Conservation (phyloP, 2,888 invertebrate species). For the Hermodice carunculata region DNA sequence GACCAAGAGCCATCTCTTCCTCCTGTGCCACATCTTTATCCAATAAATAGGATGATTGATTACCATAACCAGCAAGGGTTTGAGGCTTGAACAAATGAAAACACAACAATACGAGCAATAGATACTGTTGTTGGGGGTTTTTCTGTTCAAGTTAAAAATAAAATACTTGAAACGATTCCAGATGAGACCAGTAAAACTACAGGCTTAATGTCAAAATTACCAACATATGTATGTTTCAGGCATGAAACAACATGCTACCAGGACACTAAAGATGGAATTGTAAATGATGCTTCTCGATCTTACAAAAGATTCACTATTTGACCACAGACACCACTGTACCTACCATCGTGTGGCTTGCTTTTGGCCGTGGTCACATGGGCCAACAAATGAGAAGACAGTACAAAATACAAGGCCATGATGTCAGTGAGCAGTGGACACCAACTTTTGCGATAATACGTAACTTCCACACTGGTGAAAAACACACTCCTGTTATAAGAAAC, state of each 20-base stretch:
- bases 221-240: background rate
- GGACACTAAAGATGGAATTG: background rate
- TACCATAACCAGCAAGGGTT: background rate
- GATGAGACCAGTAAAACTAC: no score
- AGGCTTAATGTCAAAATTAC: no score
- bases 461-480: background rate
- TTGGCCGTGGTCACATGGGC: background rate
- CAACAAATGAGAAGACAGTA: background rate
- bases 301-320: background rate
- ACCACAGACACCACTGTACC: background rate
- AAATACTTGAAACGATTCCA: no score
- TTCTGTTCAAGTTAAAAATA: no score
- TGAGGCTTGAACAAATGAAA: no score
- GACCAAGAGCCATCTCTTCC: background rate
- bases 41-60: background rate
- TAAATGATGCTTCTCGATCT: background rate
- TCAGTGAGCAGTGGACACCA: background rate
- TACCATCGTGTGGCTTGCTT: background rate
- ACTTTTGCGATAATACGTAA: background rate
- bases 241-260: background rate
- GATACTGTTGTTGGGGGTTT: no score
- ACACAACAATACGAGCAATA: no score
- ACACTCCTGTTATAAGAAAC: background rate
- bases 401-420: background rate
- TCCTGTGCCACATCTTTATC: background rate